Evolutionary conservation across 2,113 vertebrate species (phyloP).

Genomic region (Lophura nycthemera): DNA sequence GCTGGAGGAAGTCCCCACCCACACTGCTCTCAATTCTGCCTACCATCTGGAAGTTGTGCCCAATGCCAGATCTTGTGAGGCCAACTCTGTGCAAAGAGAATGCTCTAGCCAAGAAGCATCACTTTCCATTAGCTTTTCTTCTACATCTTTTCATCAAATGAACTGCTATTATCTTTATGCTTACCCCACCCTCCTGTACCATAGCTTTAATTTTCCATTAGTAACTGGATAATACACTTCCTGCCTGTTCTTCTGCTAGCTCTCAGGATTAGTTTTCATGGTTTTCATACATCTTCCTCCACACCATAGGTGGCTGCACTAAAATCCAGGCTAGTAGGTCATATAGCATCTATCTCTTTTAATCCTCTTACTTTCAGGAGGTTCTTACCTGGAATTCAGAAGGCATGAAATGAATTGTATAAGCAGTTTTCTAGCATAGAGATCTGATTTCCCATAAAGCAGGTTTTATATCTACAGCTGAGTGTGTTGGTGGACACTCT

Average conservation of each 20-base stretch:
- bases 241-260: background rate
- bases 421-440: background rate
- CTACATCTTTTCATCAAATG: rapidly evolving
- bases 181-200: background rate
- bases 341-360: background rate
- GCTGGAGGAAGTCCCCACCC: background rate
- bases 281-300: background rate
- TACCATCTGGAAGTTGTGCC: background rate
- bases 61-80: background rate
- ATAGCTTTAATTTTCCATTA: background rate
- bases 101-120: background rate
- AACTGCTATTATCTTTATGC: background rate
- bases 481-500: background rate
- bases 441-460: background rate
- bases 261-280: background rate
- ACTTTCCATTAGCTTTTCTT: background rate
- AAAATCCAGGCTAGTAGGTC: background rate
- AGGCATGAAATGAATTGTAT: background rate
- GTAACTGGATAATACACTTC: background rate
- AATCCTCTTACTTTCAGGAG: background rate
- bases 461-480: background rate
- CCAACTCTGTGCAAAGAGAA: background rate
- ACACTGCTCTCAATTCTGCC: background rate
- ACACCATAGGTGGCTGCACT: background rate
- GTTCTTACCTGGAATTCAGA: background rate